Base-by-base conservation (phyloP, 2,113 vertebrate species). In the Cavia aperea region DNA sequence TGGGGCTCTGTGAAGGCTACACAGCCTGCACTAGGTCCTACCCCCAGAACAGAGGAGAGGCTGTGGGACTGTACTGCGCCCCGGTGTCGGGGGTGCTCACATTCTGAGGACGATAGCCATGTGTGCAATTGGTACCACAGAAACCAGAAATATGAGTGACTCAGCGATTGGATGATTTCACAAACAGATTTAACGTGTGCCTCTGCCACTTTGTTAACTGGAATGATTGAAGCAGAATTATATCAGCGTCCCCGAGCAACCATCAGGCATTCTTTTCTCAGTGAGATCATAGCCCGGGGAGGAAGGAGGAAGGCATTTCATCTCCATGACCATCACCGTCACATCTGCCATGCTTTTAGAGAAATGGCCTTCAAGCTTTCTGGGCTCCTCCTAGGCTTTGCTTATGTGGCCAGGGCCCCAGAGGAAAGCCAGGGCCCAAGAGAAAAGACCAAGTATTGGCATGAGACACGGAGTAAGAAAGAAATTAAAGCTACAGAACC, bases 51-150 rank as follows among this genome's bases (percentile, higher is more conserved):
- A n/a, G 54, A 65, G 6, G 46, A 51, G 31, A 58, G 26, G 19
- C 21, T 11, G 36, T 11, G 36, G 65, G 15, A 6, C 36, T 49
- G 66, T 21, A 43, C 43, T 51, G 3, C 2, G 24, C 46, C 16
- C 16, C 11, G 18, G 31, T 13, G 21, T 60, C 54, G 31, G 23
- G 8, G 12, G 23, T 3, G 11, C 58, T 43, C 31, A 0, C 0
- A 0, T 62, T 12, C 21, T 51, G 9, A 58, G 88, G 88, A 79
- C 19, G 0, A 14, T 0, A 2, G 51, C 19, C 4, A 4, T 12
- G 18, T 18, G 6, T 58, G 13, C 1, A 11, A 1, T 36, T 4
- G 39, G 46, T 43, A 4, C 92, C 6, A 0, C 23, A 51, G 23
- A 81, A 84, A 93, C 18, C 0, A 23, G 70, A 93, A 60, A n/a